phyloP scores from a whole-genome alignment of 2,797 vertebrate genomes.

The Malacoctenus gilli region DNA sequence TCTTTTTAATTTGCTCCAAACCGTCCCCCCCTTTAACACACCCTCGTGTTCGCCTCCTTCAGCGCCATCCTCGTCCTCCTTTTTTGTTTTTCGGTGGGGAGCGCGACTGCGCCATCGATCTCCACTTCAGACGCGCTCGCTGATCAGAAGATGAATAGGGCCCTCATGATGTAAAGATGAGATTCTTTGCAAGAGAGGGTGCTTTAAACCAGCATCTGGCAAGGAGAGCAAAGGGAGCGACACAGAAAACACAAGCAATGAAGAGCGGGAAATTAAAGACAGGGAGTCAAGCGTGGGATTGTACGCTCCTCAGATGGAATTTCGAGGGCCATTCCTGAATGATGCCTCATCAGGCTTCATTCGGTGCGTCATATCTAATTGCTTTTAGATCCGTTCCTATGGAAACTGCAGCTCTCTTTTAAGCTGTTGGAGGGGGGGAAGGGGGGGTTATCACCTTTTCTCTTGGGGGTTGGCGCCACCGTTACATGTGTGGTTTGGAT shows the following conservation, averaged over 20 bases:
- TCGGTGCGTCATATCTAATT: slow-evolving; percentile 70
- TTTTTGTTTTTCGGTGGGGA: slow-evolving; percentile 31
- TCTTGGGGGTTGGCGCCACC: slow-evolving; percentile 59
- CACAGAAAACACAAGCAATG: slow-evolving; percentile 22
- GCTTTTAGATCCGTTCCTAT: slow-evolving; percentile 82
- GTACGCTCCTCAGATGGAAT: slow-evolving; percentile 60
- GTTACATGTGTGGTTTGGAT: slow-evolving; percentile 54
- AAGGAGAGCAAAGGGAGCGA: slow-evolving; percentile 20
- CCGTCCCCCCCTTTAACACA: slow-evolving; percentile 22
- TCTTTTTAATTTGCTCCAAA: slow-evolving; percentile 37
- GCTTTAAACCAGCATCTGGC: slow-evolving; percentile 46
- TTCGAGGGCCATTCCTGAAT: slow-evolving; percentile 70
- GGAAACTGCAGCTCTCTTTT: slow-evolving; percentile 77
- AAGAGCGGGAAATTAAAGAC: slow-evolving; percentile 40
- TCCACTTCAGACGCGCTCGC: slow-evolving; percentile 38
- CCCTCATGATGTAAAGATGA: slow-evolving; percentile 53
- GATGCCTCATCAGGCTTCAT: slow-evolving; percentile 71
- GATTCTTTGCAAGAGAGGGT: slow-evolving; percentile 37
- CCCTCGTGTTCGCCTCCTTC: slow-evolving; percentile 18
- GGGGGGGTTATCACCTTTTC: slow-evolving; percentile 63
- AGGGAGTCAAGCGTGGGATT: slow-evolving; percentile 19
- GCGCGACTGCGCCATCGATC: slow-evolving; percentile 47
- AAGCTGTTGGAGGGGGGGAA: slow-evolving; percentile 61
- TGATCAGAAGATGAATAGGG: slow-evolving; percentile 60
- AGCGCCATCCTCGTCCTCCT: slow-evolving; percentile 24